Conservation (phyloP, 2,888 invertebrate species). For the Limnephilus marmoratus region DNA sequence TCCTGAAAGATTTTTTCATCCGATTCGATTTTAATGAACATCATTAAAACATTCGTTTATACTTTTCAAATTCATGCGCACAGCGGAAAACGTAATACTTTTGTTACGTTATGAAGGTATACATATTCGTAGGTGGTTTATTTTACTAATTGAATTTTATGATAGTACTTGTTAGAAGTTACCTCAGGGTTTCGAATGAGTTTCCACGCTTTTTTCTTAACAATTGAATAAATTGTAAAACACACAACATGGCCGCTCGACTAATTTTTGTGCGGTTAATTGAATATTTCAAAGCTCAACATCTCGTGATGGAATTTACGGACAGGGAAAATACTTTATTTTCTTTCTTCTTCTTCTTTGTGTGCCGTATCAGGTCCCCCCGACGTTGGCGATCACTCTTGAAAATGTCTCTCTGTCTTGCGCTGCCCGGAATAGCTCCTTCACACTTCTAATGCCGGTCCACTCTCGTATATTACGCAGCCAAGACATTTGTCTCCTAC, state of each 20-base stretch:
- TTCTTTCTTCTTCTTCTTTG: no score
- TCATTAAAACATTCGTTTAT: not conserved
- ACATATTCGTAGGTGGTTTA: not conserved
- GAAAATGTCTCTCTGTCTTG: no score
- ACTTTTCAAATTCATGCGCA: not conserved
- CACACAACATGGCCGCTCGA: not conserved
- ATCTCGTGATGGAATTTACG: no score
- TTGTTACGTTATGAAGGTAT: not conserved
- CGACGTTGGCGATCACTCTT: no score
- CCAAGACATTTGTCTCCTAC: no score
- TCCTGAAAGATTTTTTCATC: not conserved
- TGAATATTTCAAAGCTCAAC: not conserved
- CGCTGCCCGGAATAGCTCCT: no score
- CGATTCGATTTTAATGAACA: not conserved
- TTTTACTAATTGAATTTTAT: not conserved
- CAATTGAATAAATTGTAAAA: not conserved
- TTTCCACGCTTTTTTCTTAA: not conserved
- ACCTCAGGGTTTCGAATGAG: not conserved
- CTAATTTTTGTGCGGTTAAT: not conserved
- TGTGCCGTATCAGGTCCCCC: no score
- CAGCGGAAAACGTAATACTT: not conserved
- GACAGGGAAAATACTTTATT: not conserved
- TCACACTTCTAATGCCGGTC: no score
- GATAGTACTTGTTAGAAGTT: no score
- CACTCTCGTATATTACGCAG: no score